phyloP scores from a whole-genome alignment of 2,888 invertebrate species.

The Idaea aversata region DNA sequence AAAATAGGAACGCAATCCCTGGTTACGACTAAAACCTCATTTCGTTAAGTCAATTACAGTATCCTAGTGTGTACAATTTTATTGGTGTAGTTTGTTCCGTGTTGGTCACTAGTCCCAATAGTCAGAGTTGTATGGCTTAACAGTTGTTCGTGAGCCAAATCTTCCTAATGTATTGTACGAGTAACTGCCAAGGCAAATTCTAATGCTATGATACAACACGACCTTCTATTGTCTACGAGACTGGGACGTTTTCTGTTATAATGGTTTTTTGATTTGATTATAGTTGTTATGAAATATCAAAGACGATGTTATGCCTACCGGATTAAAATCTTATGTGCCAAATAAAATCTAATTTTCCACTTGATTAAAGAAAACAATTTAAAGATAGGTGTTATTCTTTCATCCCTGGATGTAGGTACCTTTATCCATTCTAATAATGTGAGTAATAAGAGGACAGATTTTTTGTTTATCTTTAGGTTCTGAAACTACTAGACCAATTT shows the following conservation, averaged over 20 bases:
- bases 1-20: not conserved
- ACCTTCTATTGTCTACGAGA: constrained; percentile 71
- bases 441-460: too few relatives aligned
- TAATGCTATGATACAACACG: constrained; percentile 67
- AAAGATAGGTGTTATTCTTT: not conserved
- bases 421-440: too few relatives aligned
- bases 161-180: constrained; percentile 51
- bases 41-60: not conserved
- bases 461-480: too few relatives aligned
- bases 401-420: not conserved
- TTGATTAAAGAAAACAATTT: not conserved
- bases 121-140: constrained; percentile 32
- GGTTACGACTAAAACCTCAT: not conserved
- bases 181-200: constrained; percentile 70
- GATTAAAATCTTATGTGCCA: not conserved
- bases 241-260: constrained; percentile 43
- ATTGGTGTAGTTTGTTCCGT: constrained; percentile 29
- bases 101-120: constrained; percentile 32
- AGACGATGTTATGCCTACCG: not conserved
- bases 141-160: constrained; percentile 68
- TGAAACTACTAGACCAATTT: too few relatives aligned
- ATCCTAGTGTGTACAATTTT: not conserved
- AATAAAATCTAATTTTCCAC: not conserved
- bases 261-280: constrained; percentile 3
- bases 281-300: constrained; percentile 1